Conservation (phyloP, 2,797 vertebrate species). For the Mus caroli region DNA sequence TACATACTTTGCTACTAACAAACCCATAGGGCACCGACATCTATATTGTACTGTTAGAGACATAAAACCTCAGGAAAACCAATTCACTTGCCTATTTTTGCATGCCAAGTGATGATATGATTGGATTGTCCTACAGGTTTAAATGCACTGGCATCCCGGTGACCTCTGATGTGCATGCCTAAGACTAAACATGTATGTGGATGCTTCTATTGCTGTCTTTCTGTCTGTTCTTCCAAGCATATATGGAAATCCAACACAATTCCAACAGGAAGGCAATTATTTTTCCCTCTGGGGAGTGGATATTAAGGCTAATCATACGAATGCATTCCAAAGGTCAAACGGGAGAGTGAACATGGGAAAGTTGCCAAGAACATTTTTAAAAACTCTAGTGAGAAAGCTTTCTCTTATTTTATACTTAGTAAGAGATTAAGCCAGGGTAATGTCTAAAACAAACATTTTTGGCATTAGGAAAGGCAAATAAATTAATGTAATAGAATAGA, state of each 20-base stretch:
- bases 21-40: not conserved
- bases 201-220: not conserved
- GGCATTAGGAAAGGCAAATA: not conserved
- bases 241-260: not conserved
- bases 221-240: not conserved
- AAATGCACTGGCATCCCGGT: not conserved
- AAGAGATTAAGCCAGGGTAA: not conserved
- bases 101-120: not conserved
- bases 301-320: constrained; percentile 20
- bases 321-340: constrained; percentile 48
- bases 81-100: not conserved
- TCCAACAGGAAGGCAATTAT: constrained; percentile 37
- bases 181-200: not conserved
- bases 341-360: not conserved
- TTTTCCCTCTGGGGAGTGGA: not conserved
- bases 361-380: constrained; percentile 28
- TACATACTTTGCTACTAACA: not conserved
- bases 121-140: not conserved
- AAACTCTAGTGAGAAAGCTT: not conserved
- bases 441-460: constrained; percentile 45
- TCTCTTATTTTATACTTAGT: not conserved
- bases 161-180: not conserved
- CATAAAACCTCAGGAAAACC: not conserved
- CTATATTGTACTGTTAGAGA: not conserved
- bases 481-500: not conserved